A percentile compares a stretch with the other conserved stretches of the same genome.
Evolutionary conservation across 2,888 invertebrate species (phyloP).

Genomic region (Cosmorhoe ocellata): DNA sequence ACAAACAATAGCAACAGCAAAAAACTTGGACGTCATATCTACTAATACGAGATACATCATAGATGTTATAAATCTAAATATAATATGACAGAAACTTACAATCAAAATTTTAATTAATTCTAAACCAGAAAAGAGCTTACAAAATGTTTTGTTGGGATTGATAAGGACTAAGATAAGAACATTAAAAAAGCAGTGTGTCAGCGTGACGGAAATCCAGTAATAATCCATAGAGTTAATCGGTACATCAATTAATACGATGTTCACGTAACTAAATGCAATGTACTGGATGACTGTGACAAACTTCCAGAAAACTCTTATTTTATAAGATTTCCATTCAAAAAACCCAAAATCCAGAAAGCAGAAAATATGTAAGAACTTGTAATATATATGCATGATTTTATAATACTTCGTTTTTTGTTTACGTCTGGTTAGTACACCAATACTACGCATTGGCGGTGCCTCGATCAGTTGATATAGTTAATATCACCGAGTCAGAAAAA

Average conservation of each 20-base stretch:
- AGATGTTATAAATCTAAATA: not conserved
- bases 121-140: not conserved
- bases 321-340: not conserved
- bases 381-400: conserved; percentile 3
- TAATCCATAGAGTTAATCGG: not conserved
- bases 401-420: conserved; percentile 2
- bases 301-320: not conserved
- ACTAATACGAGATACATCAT: not conserved
- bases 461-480: too few species aligned
- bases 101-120: conserved; percentile 1
- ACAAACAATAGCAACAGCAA: too few species aligned
- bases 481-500: too few species aligned
- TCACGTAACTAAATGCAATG: too few species aligned
- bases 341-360: not conserved
- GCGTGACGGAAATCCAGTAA: not conserved
- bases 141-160: not conserved
- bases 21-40: not conserved
- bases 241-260: not conserved
- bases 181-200: not conserved
- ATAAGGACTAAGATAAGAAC: not conserved
- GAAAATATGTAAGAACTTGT: not conserved
- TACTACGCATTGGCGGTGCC: not conserved
- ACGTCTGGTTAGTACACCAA: not conserved
- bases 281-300: not conserved
- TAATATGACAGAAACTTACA: not conserved